Evolutionary conservation across 2,888 invertebrate genomes (phyloP), one percentile per base, ranked within the genome.

Genomic region (Caenorhabditis angaria): DNA sequence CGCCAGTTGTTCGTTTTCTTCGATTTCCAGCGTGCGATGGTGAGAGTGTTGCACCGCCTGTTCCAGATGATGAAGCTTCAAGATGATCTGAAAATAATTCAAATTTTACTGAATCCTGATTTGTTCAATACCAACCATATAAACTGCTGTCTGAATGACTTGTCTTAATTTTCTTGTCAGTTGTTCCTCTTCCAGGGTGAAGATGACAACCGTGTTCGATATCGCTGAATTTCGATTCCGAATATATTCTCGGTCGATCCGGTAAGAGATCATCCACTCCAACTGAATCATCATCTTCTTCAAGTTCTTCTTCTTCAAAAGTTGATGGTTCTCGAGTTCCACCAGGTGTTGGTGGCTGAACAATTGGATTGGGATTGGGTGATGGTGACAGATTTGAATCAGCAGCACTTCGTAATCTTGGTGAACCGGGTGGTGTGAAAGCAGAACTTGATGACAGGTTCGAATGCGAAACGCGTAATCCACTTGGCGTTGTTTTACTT

Each of bases 401-500:
- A 50, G 10, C 24, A 4, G 2, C 24, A 50, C 50, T 22, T 22
- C 50, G 48, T 4, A 12, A 60, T 12, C 72, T 59, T 0, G 79
- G 81, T 2, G 76, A 74, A 25, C 76, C 66, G 0, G 79, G 79
- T 3, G 81, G 81, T 50, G 72, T 62, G 64, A 73, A 74, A n/a
- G 79, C 81, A 1, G 79, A 79, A 0, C 73, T 76, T 5, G 76
- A 75, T 47, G 81, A 81, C 6, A 81, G 68, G 54, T 74, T 81
- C 10, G 79, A 81, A 41, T 72, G 62, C 27, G 81, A 81, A 18
- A 74, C 64, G 65, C 68, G 68, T 25, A 60, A 54, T 5, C 71
- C 79, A 50, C 71, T 68, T 0, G 82, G 82, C 22, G 79, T 82
- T 20, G 82, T 82, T 61, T 82, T 81, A 60, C 81, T 82, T 12